These are phyloP conservation scores for Tiphia femorata DNA, from an alignment of 2,888 invertebrate species.

Conservation along the genomic window DNA sequence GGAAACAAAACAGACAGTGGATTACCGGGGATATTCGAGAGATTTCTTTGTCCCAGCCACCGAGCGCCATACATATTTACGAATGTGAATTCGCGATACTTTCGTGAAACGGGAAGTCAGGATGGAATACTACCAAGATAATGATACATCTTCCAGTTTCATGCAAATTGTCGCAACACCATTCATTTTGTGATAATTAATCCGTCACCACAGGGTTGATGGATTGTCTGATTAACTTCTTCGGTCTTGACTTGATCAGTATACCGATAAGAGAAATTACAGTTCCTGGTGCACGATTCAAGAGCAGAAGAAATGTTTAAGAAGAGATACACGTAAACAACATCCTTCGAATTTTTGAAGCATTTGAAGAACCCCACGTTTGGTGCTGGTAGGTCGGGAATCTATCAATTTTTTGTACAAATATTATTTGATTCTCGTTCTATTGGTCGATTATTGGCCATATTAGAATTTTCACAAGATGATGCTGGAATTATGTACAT, in stretches of 20 bases:
- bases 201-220: too few relatives aligned
- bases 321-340: too few relatives aligned
- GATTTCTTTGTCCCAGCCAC: constrained; percentile 74
- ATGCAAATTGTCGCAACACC: too few relatives aligned
- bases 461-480: too few relatives aligned
- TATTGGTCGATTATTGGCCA: too few relatives aligned
- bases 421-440: too few relatives aligned
- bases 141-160: not conserved
- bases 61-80: constrained; percentile 78
- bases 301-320: not conserved
- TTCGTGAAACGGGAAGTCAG: constrained; percentile 69
- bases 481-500: too few relatives aligned
- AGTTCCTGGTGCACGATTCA: not conserved
- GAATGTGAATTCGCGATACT: constrained; percentile 71
- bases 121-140: constrained; percentile 36
- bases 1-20: constrained; percentile 74
- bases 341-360: too few relatives aligned
- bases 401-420: too few relatives aligned
- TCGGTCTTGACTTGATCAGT: not conserved
- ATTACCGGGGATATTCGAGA: constrained; percentile 73
- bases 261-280: not conserved
- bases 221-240: not conserved
- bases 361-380: too few relatives aligned
- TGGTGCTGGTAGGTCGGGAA: too few relatives aligned
- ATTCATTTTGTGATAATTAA: too few relatives aligned